Percentiles rank a stretch among this genome's conserved stretches.
These are phyloP conservation scores for Chionomys nivalis DNA, from an alignment of 2,113 vertebrate species.

Conservation along the genomic window DNA sequence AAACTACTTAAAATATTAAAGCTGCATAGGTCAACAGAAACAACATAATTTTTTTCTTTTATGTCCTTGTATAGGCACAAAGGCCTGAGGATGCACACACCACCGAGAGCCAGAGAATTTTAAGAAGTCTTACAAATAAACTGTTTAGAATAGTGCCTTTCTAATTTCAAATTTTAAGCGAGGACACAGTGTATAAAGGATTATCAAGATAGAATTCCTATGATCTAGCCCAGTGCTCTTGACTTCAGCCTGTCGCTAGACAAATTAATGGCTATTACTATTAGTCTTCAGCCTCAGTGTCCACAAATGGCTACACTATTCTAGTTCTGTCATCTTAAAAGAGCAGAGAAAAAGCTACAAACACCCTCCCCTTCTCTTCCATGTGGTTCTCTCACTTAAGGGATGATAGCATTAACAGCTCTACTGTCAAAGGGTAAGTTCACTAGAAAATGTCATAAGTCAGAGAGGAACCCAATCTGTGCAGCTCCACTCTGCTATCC, in stretches of 20 bases:
- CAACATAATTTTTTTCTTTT: background rate
- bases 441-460: background rate
- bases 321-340: background rate
- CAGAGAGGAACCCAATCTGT: background rate
- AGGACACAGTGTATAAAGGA: background rate
- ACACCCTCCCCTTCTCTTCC: background rate
- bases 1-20: slow-evolving; percentile 39
- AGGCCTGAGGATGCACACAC: background rate
- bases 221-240: background rate
- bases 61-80: background rate
- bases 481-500: background rate
- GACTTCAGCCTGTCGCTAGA: background rate
- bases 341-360: background rate
- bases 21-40: background rate
- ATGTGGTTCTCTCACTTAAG: background rate
- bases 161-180: slow-evolving; percentile 22
- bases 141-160: background rate
- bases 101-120: background rate
- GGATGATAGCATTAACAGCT: background rate
- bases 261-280: background rate
- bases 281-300: background rate
- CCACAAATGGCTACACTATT: background rate
- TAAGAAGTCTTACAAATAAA: background rate
- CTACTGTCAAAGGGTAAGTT: background rate
- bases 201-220: slow-evolving; percentile 46